These are phyloP conservation scores for Chrysoperla carnea DNA, from an alignment of 1,140 invertebrate genomes.

Conservation along the genomic window DNA sequence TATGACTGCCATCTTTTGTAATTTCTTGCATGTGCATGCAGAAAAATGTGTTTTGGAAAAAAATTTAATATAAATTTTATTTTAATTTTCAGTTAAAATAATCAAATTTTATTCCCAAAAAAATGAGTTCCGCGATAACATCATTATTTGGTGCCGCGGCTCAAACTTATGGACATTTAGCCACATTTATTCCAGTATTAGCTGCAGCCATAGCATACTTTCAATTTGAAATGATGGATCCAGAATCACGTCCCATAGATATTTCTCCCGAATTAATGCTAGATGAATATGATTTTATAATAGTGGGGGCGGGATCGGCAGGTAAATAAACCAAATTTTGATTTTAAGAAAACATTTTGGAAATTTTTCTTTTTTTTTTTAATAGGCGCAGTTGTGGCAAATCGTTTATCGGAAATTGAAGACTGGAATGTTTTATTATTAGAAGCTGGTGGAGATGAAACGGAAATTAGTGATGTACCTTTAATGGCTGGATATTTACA, in stretches of 20 bases:
- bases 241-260: slow-evolving; percentile 51
- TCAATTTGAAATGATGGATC: slow-evolving; percentile 56
- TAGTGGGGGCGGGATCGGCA: slow-evolving; percentile 87
- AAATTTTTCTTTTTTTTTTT: slow-evolving; percentile 4
- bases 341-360: background rate
- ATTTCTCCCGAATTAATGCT: slow-evolving; percentile 39
- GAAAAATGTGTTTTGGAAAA: too few species aligned
- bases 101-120: too few species aligned
- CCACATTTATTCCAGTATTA: slow-evolving; percentile 61
- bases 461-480: slow-evolving; percentile 76
- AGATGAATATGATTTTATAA: slow-evolving; percentile 68
- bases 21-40: too few species aligned
- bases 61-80: too few species aligned
- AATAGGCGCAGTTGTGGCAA: slow-evolving; percentile 73
- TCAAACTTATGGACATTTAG: slow-evolving; percentile 32
- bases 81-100: too few species aligned
- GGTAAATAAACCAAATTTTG: slow-evolving; percentile 30
- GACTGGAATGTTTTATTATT: slow-evolving; percentile 69
- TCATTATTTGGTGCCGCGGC: slow-evolving; percentile 20
- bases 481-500: slow-evolving; percentile 73
- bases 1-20: too few species aligned
- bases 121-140: too few species aligned
- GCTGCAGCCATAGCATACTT: slow-evolving; percentile 67
- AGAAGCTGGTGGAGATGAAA: slow-evolving; percentile 84
- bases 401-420: slow-evolving; percentile 57